phyloP scores from a whole-genome alignment of 53 echinoderm and acorn worm species.

The Henricia sp. region DNA sequence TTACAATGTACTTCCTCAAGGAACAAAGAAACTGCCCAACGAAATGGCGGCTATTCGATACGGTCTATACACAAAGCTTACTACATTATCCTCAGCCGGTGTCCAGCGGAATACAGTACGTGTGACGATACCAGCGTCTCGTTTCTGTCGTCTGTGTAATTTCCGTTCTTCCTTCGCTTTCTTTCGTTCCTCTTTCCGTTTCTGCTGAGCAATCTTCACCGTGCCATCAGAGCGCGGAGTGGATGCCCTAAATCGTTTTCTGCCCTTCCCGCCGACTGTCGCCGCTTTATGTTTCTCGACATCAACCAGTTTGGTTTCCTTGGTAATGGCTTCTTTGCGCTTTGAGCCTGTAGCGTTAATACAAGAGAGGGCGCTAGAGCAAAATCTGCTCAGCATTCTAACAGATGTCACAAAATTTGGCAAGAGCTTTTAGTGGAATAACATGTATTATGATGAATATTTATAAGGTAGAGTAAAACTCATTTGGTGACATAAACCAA shows the following conservation, averaged over 20 bases:
- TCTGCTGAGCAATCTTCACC: not conserved
- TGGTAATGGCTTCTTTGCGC: constrained; percentile 27
- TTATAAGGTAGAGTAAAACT: too few species aligned
- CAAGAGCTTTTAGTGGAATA: too few species aligned
- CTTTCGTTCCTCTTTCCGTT: constrained; percentile 20
- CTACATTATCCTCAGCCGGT: constrained; percentile 59
- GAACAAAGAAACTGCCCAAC: too few species aligned
- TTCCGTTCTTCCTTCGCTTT: constrained; percentile 14
- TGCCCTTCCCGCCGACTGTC: constrained; percentile 72
- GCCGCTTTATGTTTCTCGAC: constrained; percentile 58
- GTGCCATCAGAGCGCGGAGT: not conserved
- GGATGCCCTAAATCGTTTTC: constrained; percentile 51
- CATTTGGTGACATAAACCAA: too few species aligned
- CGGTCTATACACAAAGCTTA: too few species aligned
- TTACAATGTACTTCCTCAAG: too few species aligned
- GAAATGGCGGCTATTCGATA: too few species aligned
- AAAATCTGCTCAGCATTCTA: too few species aligned
- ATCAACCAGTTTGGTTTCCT: constrained; percentile 33
- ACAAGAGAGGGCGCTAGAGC: too few species aligned
- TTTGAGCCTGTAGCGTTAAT: constrained; percentile 31
- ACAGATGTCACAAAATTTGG: too few species aligned
- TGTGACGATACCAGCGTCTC: constrained; percentile 27
- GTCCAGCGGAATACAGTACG: constrained; percentile 35
- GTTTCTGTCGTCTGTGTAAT: not conserved
- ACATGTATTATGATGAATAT: too few species aligned